These are phyloP conservation scores for Tachyglossus aculeatus DNA, from an alignment of 2,797 vertebrate species.

Conservation along the genomic window DNA sequence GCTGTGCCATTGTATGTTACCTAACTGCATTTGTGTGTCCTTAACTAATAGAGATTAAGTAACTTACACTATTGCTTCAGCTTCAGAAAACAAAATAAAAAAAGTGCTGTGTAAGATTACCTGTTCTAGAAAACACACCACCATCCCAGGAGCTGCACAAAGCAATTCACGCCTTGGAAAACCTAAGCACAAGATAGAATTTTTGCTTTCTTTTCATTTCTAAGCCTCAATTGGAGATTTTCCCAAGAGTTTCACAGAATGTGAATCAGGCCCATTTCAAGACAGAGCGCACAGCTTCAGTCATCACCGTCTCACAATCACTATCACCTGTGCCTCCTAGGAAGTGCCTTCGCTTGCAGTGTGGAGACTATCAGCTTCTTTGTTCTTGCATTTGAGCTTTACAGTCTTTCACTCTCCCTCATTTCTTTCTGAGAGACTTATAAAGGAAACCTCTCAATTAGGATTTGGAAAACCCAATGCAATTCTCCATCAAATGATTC, in stretches of 20 bases:
- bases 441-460: too few relatives aligned
- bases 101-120: too few relatives aligned
- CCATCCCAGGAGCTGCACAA: not conserved
- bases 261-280: not conserved
- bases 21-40: too few relatives aligned
- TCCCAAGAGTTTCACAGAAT: not conserved
- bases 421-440: too few relatives aligned
- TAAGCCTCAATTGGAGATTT: not conserved
- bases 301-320: not conserved
- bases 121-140: too few relatives aligned
- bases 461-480: too few relatives aligned
- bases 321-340: not conserved
- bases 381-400: not conserved
- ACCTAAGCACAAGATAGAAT: not conserved
- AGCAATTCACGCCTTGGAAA: not conserved
- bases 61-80: too few relatives aligned
- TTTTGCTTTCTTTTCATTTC: not conserved
- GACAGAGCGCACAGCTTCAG: not conserved
- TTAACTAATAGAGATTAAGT: too few relatives aligned
- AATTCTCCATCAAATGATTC: too few relatives aligned
- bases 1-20: too few relatives aligned
- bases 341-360: not conserved
- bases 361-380: not conserved
- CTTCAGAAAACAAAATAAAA: too few relatives aligned
- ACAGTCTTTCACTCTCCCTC: not conserved